Conservation (phyloP, 2,797 vertebrate species). For the Notolabrus celidotus region DNA sequence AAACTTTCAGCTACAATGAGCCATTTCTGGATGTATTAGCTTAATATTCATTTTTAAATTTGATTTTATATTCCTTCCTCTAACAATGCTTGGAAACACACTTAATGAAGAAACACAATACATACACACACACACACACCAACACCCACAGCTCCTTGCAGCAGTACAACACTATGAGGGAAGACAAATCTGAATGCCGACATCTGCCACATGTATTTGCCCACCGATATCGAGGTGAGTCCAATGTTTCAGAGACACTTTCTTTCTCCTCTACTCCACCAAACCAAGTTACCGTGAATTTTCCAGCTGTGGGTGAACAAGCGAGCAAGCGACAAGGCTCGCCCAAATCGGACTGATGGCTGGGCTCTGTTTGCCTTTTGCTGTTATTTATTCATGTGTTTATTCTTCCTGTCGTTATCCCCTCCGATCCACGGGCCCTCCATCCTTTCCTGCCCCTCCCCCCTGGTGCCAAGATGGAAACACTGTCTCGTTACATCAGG, state of each 20-base stretch:
- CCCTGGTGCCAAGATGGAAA: slow-evolving; percentile 62
- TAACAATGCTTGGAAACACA: no score
- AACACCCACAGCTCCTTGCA: not conserved
- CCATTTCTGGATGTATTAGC: no score
- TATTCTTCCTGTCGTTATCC: slow-evolving; percentile 78
- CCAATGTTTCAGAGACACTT: slow-evolving; percentile 79
- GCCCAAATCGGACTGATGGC: slow-evolving; percentile 82
- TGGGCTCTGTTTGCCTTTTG: slow-evolving; percentile 85
- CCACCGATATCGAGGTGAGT: slow-evolving; percentile 73
- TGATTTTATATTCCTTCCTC: not conserved
- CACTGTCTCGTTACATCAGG: slow-evolving; percentile 75
- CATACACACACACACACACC: not conserved
- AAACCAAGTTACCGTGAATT: slow-evolving; percentile 77
- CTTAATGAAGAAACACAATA: no score
- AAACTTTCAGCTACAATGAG: no score
- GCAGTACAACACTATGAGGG: slow-evolving; percentile 27
- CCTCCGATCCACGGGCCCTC: slow-evolving; percentile 52
- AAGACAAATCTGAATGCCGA: slow-evolving; percentile 73
- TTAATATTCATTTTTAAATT: no score
- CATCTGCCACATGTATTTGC: slow-evolving; percentile 86
- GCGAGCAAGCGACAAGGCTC: slow-evolving; percentile 75
- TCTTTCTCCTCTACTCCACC: slow-evolving; percentile 49
- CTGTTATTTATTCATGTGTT: slow-evolving; percentile 87
- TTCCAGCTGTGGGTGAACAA: slow-evolving; percentile 78
- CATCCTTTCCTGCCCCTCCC: slow-evolving; percentile 57